Evolutionary conservation across 2,797 vertebrate species (phyloP), one percentile per base, ranked within the genome.

Genomic region (Erethizon dorsatum): DNA sequence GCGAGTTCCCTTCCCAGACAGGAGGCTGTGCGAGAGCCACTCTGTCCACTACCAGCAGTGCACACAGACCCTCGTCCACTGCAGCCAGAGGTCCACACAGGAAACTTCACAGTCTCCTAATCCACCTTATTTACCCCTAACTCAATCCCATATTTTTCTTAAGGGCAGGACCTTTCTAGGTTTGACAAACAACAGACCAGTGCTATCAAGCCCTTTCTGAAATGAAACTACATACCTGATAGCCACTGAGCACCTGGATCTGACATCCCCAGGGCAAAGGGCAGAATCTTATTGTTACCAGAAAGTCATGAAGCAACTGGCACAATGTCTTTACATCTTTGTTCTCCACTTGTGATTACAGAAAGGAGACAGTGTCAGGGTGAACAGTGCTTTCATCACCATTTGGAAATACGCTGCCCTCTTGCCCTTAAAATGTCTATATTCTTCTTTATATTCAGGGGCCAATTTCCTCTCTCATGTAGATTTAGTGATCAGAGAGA

Each of bases 101-200:
- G n/a, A 83, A 88, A 65, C 18, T 18, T 1, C 0, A 52, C 5
- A 59, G 52, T 28, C 47, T 92, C 91, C 45, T 41, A 33, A 80
- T 5, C 56, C 4, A 50, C 79, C 80, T 45, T 61, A 61, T 20
- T 96, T 33, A 85, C 18, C n/a, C 73, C 47, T 20, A 63, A 89
- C 54, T 91, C 56, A 26, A 88, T 37, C 47, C 9, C 31, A 47
- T 10, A 5, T 33, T 89, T 91, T 95, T 86, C 65, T 57, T 71
- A 88, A 63, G 17, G 71, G 12, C 26, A 54, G 8, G 24, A 37
- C 57, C 12, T 28, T 88, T 84, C 20, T 4, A 63, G 67, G 41
- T 92, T 94, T 89, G 54, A 63, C 86, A 75, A 94, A 54, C 17
- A 50, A 59, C 3, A 79, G 59, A 65, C 69, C 73, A 22, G 59